Evolutionary conservation across 2,888 invertebrate species (phyloP).

Genomic region (Drosophila quinaria): DNA sequence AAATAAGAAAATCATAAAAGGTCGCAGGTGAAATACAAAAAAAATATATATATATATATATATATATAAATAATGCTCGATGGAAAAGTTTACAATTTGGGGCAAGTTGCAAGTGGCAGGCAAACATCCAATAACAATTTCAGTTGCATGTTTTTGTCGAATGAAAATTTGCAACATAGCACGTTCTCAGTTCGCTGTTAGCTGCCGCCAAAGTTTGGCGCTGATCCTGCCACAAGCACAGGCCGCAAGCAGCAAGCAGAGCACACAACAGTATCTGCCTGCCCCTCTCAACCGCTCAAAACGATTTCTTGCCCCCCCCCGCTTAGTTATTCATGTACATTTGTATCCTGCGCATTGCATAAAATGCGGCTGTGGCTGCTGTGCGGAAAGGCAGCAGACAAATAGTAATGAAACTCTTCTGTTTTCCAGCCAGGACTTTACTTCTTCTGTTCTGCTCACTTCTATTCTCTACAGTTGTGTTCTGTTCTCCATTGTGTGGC

Average conservation of each 20-base stretch:
- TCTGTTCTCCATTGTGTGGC: slow-evolving; percentile 51
- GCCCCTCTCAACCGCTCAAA: slow-evolving; percentile 6
- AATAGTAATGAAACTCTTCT: slow-evolving; percentile 79
- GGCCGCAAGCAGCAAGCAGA: slow-evolving; percentile 32
- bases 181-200: slow-evolving; percentile 61
- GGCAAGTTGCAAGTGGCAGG: slow-evolving; percentile 51
- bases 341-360: slow-evolving; percentile 82
- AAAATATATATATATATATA: neutral
- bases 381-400: slow-evolving; percentile 82
- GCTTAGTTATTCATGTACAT: slow-evolving; percentile 80
- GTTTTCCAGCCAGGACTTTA: slow-evolving; percentile 65
- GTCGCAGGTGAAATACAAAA: slow-evolving; percentile 1
- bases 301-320: slow-evolving; percentile 47
- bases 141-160: slow-evolving; percentile 73
- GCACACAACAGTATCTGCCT: too few species aligned
- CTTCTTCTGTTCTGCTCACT: slow-evolving; percentile 55
- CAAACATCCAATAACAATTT: slow-evolving; percentile 79
- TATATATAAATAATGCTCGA: slow-evolving; percentile 2
- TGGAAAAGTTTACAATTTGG: slow-evolving; percentile 37
- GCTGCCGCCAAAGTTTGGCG: slow-evolving; percentile 69
- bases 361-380: slow-evolving; percentile 81
- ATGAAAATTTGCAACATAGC: slow-evolving; percentile 80
- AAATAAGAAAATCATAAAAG: neutral
- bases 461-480: slow-evolving; percentile 2
- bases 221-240: slow-evolving; percentile 64